phyloP scores from a whole-genome alignment of 2,113 vertebrate genomes.

The Burhinus bistriatus region DNA sequence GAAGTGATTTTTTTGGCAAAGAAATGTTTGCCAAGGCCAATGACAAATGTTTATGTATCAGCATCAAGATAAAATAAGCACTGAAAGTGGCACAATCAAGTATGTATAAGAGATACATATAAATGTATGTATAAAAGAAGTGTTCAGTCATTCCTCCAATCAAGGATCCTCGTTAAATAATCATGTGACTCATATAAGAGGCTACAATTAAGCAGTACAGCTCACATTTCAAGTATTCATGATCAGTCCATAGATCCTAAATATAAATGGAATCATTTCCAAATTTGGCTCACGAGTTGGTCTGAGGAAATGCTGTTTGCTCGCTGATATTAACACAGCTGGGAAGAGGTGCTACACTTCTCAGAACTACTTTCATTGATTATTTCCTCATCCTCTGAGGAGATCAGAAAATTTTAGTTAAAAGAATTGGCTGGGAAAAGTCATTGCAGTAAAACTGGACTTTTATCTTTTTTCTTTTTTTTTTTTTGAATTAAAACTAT shows the following conservation, averaged over 20 bases:
- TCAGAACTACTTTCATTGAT: not conserved
- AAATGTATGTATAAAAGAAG: not conserved
- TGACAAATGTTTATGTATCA: not conserved
- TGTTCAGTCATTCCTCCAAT: not conserved
- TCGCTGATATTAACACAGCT: not conserved
- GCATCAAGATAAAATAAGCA: not conserved
- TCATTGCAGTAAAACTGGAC: not conserved
- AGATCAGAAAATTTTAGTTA: not conserved
- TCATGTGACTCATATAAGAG: not conserved
- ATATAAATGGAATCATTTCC: not conserved
- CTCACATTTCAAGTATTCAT: not conserved
- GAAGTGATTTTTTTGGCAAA: not conserved
- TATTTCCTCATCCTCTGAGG: not conserved
- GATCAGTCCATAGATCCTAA: not conserved
- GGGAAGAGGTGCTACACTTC: not conserved
- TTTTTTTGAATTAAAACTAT: not conserved
- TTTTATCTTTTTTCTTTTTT: not conserved
- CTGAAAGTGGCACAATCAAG: not conserved
- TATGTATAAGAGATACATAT: not conserved
- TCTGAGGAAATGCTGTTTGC: not conserved
- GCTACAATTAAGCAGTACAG: conserved; percentile 12
- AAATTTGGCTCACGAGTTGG: not conserved
- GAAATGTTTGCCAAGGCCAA: not conserved
- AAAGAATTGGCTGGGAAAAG: not conserved
- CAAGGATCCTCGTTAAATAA: not conserved